Evolutionary conservation across 2,797 vertebrate species (phyloP).

Genomic region (Molothrus aeneus): DNA sequence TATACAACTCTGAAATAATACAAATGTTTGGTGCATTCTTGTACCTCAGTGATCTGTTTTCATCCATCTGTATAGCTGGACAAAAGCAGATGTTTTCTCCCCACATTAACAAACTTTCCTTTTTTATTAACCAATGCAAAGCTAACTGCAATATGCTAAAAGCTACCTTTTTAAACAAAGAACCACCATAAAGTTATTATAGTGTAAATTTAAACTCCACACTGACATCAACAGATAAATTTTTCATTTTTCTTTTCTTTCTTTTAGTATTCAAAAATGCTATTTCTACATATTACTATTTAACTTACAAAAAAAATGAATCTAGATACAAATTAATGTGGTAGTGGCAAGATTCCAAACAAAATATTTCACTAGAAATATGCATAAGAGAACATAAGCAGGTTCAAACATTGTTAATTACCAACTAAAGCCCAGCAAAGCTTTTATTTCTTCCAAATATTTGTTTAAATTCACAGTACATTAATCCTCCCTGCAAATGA

Average conservation of each 20-base stretch:
- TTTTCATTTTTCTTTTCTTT: not conserved
- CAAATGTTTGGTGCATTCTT: not conserved
- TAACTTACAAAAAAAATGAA: constrained; percentile 7
- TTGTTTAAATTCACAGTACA: constrained; percentile 55
- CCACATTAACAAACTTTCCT: constrained; percentile 15
- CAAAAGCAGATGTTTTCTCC: constrained; percentile 41
- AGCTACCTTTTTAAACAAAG: constrained; percentile 35
- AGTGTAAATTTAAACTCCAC: constrained; percentile 2
- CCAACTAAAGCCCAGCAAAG: constrained; percentile 45
- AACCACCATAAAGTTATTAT: constrained; percentile 27
- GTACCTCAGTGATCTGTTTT: not conserved
- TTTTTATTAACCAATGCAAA: constrained; percentile 33
- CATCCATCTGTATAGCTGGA: not conserved
- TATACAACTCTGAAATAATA: not conserved
- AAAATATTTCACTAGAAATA: constrained; percentile 64
- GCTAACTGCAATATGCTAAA: not conserved
- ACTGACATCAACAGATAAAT: not conserved
- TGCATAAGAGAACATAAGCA: constrained; percentile 56
- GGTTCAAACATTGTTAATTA: constrained; percentile 55
- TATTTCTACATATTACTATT: constrained; percentile 2
- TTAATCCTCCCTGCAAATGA: constrained; percentile 43
- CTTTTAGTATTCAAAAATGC: not conserved
- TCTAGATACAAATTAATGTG: not conserved
- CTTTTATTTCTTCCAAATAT: constrained; percentile 53
- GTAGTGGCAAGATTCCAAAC: constrained; percentile 58